Evolutionary conservation across 2,113 vertebrate genomes (phyloP), one percentile per base, ranked within the genome.

Genomic region (Pelecanoides urinatrix): DNA sequence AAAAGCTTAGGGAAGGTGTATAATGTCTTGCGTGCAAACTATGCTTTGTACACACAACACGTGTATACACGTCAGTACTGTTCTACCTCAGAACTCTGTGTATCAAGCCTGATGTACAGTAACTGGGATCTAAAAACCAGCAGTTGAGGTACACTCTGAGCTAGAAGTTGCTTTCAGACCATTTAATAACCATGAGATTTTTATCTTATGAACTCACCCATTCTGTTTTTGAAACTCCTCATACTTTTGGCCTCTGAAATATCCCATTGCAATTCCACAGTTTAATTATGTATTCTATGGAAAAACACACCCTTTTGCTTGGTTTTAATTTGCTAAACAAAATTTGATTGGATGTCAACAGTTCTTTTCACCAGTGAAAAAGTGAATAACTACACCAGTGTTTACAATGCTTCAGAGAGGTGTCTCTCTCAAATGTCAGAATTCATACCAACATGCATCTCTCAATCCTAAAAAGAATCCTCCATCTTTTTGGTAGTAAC

Each of bases 11-110:
- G 45, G 45, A 65, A 72, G 40, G 21, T 20, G 7, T 34, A 3
- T 4, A 27, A 65, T 0, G 17, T 36, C 20, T 42, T 23, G 38
- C 0, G 2, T 3, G 2, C n/a, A 63, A 55, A 20, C 25, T 49
- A 3, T 16, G 47, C 47, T 71, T 63, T 42, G 38, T 26, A 26
- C 16, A 53, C 13, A 45, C 36, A 47, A 56, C 3, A 4, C 7
- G 1, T 7, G 9, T 30, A 36, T 9, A 27, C 12, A 9, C 21
- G 19, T 9, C 26, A 29, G 27, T 4, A 29, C 5, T 10, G 15
- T 11, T 49, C 62, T 32, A 20, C 27, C 56, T 22, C 58, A 40
- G 52, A 45, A 32, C 12, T 20, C 38, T 7, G 4, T 2, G 23
- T 6, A 52, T 26, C 23, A 30, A 34, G 42, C 22, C 56, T 15